Evolutionary conservation across 2,113 vertebrate genomes (phyloP).

Genomic region (Anguilla rostrata): DNA sequence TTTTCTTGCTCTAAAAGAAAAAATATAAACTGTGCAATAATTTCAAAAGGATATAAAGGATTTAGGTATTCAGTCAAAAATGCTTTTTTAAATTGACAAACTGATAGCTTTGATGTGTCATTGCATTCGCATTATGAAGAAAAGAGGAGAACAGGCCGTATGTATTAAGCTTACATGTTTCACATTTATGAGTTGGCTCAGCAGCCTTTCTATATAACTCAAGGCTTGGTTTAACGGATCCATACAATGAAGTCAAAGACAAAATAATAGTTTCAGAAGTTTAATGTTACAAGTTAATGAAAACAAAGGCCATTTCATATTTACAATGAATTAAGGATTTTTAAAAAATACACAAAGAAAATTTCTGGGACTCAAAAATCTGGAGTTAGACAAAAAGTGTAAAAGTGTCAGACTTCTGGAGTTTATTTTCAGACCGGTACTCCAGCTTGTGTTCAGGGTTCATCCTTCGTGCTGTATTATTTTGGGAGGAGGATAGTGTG

Average conservation of each 20-base stretch:
- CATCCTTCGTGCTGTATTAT: too few species aligned
- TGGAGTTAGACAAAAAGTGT: too few species aligned
- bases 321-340: too few species aligned
- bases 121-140: conserved; percentile 32
- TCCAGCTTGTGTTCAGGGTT: too few species aligned
- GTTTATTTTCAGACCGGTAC: too few species aligned
- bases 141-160: conserved; percentile 25
- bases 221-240: background rate
- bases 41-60: conserved; percentile 53
- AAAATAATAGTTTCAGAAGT: background rate
- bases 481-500: too few species aligned
- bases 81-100: conserved; percentile 40
- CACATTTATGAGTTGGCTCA: background rate
- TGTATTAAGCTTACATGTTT: background rate
- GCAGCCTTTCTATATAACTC: background rate
- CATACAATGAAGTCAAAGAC: background rate
- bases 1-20: conserved; percentile 20
- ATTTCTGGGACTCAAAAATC: too few species aligned
- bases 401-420: too few species aligned
- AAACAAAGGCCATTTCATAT: background rate
- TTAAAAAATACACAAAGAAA: too few species aligned
- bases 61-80: conserved; percentile 39
- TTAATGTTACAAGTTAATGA: background rate
- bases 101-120: conserved; percentile 40
- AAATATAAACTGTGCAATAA: conserved; percentile 50